A percentile compares a stretch with the other conserved stretches of the same genome.
phyloP scores from a whole-genome alignment of 2,888 invertebrate species.

The Ochropleura leucogaster region DNA sequence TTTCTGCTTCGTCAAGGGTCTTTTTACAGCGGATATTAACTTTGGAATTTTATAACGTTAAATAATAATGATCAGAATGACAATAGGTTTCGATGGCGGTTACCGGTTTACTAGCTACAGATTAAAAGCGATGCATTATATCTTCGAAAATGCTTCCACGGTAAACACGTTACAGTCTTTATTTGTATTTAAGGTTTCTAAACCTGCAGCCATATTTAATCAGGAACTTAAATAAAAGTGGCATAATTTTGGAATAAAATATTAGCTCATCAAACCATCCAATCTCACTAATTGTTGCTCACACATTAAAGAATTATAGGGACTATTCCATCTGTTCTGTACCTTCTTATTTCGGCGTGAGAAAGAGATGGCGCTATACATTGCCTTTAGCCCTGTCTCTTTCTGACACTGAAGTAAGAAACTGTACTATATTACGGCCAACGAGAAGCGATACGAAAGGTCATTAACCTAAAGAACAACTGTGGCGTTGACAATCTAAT shows the following conservation, averaged over 20 bases:
- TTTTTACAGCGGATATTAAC: not conserved
- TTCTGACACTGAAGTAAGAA: too few species aligned
- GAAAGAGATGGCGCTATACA: not conserved
- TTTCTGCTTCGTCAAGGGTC: too few species aligned
- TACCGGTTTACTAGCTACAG: not conserved
- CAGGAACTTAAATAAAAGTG: constrained; percentile 38
- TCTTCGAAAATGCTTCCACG: not conserved
- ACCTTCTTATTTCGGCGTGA: not conserved
- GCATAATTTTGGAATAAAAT: constrained; percentile 26
- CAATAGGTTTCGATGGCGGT: not conserved
- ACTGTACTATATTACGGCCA: too few species aligned
- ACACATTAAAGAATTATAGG: not conserved
- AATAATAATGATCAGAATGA: constrained; percentile 17
- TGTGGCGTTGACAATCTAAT: too few species aligned
- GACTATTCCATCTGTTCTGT: not conserved
- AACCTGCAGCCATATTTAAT: constrained; percentile 18
- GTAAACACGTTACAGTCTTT: not conserved
- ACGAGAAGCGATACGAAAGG: too few species aligned
- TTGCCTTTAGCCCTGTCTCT: not conserved
- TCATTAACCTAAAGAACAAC: too few species aligned
- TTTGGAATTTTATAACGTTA: constrained; percentile 6
- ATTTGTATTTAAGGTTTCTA: not conserved
- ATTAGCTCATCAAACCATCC: constrained; percentile 8
- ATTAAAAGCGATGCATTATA: not conserved
- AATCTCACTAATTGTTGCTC: constrained; percentile 23